These are phyloP conservation scores for Rapana venosa DNA, from an alignment of 2,888 invertebrate species.

Conservation along the genomic window DNA sequence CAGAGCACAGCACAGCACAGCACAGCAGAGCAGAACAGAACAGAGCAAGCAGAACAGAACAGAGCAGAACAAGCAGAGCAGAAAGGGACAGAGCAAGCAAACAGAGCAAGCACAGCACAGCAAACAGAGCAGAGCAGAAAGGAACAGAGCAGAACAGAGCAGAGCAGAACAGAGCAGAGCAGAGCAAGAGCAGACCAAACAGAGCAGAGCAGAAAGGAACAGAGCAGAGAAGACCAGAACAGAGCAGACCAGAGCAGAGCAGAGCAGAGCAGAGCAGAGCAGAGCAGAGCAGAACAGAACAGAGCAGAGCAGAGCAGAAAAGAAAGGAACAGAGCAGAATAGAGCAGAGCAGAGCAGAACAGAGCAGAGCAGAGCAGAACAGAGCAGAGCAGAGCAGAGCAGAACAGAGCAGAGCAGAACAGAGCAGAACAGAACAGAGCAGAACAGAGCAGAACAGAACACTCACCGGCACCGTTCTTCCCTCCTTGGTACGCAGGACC, in stretches of 20 bases:
- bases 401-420: neutral
- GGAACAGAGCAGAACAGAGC: neutral
- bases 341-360: slow-evolving; percentile 6
- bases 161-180: slow-evolving; percentile 4
- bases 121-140: neutral
- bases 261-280: neutral
- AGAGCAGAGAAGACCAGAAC: neutral
- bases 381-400: neutral
- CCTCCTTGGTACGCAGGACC: neutral
- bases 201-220: neutral
- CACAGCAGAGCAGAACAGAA: too few relatives aligned
- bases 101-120: too few relatives aligned
- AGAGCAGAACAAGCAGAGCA: too few relatives aligned
- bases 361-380: neutral
- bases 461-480: neutral
- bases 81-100: too few relatives aligned
- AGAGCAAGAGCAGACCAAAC: neutral
- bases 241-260: slow-evolving; percentile 9
- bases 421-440: slow-evolving; percentile 5
- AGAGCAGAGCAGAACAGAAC: neutral
- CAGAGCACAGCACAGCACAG: too few relatives aligned
- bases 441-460: neutral
- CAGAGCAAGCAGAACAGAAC: too few relatives aligned
- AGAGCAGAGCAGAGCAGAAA: neutral
- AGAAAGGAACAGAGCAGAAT: neutral